Evolutionary conservation across 2,797 vertebrate species (phyloP).

Genomic region (Pseudotriccus pelzelni): DNA sequence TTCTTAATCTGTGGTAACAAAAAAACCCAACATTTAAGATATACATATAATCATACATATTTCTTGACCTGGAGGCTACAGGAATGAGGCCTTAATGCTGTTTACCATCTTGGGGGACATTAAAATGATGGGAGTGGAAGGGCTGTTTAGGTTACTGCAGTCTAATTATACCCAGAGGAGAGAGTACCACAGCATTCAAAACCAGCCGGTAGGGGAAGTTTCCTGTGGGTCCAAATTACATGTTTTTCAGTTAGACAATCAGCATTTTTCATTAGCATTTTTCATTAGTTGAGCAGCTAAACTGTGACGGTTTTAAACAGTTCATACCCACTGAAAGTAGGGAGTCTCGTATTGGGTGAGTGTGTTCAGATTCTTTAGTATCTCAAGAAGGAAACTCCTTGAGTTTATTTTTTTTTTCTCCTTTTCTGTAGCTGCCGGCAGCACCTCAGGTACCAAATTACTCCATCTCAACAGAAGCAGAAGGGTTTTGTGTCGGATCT

Average conservation of each 20-base stretch:
- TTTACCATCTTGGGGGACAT: constrained; percentile 61
- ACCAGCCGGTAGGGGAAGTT: constrained; percentile 44
- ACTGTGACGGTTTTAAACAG: not conserved
- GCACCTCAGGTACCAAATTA: not conserved
- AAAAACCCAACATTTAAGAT: constrained; percentile 28
- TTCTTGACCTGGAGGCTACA: constrained; percentile 5
- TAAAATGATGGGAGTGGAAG: constrained; percentile 58
- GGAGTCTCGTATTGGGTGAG: not conserved
- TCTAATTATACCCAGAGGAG: constrained; percentile 58
- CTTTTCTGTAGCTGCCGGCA: not conserved
- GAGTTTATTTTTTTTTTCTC: not conserved
- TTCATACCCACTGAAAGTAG: not conserved
- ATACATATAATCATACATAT: not conserved
- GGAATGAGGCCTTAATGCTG: constrained; percentile 48
- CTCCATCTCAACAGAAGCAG: not conserved
- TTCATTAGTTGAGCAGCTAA: not conserved
- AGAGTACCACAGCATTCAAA: constrained; percentile 35
- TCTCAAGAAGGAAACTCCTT: not conserved
- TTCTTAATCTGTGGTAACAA: not conserved
- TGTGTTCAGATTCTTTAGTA: not conserved
- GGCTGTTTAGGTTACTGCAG: constrained; percentile 56
- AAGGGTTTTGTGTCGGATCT: not conserved
- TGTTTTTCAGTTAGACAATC: not conserved
- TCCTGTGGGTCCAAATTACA: constrained; percentile 18
- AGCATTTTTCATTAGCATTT: not conserved